Conservation (phyloP, 2,797 vertebrate genomes). For the Pantherophis vulpinus region DNA sequence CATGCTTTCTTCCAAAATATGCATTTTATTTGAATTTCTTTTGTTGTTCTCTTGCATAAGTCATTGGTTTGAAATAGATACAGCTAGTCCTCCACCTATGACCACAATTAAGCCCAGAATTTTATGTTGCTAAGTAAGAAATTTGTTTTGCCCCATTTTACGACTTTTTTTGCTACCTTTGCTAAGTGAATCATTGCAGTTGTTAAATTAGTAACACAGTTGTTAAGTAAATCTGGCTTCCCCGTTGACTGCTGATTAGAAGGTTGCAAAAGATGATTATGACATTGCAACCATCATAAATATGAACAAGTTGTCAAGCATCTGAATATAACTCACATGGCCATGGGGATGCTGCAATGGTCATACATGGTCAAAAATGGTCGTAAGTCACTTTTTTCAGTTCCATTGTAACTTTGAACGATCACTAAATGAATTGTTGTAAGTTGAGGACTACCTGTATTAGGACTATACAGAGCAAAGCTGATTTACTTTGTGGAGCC, state of each 20-base stretch:
- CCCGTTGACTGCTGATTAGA: no score
- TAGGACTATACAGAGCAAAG: background rate
- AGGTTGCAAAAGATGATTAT: background rate
- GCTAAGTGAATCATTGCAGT: background rate
- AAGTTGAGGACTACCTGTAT: background rate
- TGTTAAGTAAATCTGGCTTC: background rate
- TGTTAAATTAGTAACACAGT: background rate
- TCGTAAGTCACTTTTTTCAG: background rate
- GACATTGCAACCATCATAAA: background rate
- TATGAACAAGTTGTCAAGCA: background rate
- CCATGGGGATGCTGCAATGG: background rate
- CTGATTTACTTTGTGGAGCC: background rate
- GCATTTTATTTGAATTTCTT: background rate
- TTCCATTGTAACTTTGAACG: background rate
- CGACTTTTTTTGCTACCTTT: background rate
- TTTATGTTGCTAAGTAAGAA: background rate
- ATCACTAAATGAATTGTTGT: no score
- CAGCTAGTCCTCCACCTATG: no score
- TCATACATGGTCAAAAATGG: no score
- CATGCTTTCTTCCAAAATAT: background rate
- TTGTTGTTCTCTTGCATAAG: background rate
- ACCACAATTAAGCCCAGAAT: background rate
- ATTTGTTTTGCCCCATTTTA: background rate
- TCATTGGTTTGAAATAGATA: background rate
- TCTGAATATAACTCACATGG: background rate